Conservation (phyloP, 1,140 invertebrate genomes). For the Eupeodes corollae region DNA sequence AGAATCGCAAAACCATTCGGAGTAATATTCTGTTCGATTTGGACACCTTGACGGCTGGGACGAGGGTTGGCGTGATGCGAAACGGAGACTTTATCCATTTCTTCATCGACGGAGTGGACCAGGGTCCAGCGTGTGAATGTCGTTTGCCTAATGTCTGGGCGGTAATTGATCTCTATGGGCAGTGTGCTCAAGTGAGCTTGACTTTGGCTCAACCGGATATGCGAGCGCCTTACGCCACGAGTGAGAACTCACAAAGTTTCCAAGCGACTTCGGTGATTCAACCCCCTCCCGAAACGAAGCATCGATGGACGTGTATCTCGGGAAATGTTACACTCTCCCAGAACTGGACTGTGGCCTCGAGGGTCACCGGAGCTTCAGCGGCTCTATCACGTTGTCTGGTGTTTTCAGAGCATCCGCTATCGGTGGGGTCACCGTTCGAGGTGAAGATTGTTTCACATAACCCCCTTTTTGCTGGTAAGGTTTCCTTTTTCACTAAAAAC, state of each 20-base stretch:
- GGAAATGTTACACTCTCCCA: slow-evolving; percentile 32
- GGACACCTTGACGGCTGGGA: slow-evolving; percentile 62
- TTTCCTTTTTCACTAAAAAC: not conserved
- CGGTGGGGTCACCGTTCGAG: slow-evolving; percentile 33
- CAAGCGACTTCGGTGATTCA: slow-evolving; percentile 36
- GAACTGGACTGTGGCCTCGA: slow-evolving; percentile 32
- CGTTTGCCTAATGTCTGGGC: slow-evolving; percentile 76
- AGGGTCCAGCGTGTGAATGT: slow-evolving; percentile 74
- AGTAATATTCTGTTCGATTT: slow-evolving; percentile 77
- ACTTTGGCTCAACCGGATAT: slow-evolving; percentile 33
- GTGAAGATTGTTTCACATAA: slow-evolving; percentile 31
- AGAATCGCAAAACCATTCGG: slow-evolving; percentile 69
- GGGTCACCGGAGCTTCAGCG: slow-evolving; percentile 20
- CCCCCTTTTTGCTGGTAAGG: slow-evolving; percentile 28
- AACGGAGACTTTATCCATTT: slow-evolving; percentile 79
- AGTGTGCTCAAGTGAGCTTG: slow-evolving; percentile 75
- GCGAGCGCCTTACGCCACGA: slow-evolving; percentile 34
- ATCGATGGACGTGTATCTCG: slow-evolving; percentile 33
- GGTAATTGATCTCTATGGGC: slow-evolving; percentile 90
- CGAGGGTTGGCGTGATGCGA: slow-evolving; percentile 77
- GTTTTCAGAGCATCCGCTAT: slow-evolving; percentile 32
- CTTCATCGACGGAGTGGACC: slow-evolving; percentile 82
- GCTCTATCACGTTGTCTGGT: slow-evolving; percentile 30
- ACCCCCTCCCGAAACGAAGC: slow-evolving; percentile 27
- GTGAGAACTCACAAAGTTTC: slow-evolving; percentile 36